A percentile compares a stretch with the other conserved stretches of the same genome.
phyloP scores from a whole-genome alignment of 2,113 vertebrate genomes.

The Hipposideros armiger region DNA sequence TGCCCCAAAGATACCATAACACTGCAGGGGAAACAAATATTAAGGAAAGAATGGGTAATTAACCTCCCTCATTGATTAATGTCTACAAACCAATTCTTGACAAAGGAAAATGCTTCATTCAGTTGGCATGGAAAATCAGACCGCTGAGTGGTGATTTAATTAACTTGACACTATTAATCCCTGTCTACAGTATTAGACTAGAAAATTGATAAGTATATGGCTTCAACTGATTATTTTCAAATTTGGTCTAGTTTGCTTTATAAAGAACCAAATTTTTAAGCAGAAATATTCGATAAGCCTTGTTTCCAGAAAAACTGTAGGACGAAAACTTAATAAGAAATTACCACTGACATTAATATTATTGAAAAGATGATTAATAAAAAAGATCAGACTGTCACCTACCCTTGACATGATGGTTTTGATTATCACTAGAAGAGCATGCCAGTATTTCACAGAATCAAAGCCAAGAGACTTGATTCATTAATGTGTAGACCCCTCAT shows the following conservation, averaged over 20 bases:
- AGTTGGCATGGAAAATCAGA: not conserved
- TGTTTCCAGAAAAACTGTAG: not conserved
- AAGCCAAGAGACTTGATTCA: not conserved
- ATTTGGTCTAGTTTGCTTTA: not conserved
- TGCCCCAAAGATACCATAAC: not conserved
- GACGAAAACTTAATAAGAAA: not conserved
- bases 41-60: not conserved
- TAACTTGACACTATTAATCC: not conserved
- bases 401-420: not conserved
- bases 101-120: constrained; percentile 4
- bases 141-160: constrained; percentile 28
- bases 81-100: not conserved
- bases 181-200: not conserved
- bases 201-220: not conserved
- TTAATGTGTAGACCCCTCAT: not conserved
- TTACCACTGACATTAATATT: not conserved
- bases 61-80: not conserved
- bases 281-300: not conserved
- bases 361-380: not conserved
- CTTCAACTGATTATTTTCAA: constrained; percentile 40
- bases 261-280: not conserved
- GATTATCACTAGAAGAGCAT: not conserved
- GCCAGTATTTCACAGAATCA: not conserved
- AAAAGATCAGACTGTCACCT: not conserved
- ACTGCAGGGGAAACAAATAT: not conserved